Percentiles rank a stretch among this genome's conserved stretches.
Conservation (phyloP, 2,797 vertebrate species). For the Girardinus metallicus region DNA sequence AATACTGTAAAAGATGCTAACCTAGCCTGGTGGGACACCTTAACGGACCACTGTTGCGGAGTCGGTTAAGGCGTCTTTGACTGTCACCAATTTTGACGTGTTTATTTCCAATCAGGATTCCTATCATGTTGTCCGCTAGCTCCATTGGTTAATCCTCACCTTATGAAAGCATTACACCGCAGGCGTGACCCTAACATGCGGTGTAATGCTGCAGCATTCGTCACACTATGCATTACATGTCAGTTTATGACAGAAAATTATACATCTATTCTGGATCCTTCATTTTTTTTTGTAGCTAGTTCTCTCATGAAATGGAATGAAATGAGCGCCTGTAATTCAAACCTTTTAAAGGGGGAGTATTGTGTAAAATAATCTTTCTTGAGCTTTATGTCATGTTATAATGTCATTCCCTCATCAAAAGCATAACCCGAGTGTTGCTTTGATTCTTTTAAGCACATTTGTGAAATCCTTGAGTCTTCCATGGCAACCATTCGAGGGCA, state of each 20-base stretch:
- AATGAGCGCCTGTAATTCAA: neutral
- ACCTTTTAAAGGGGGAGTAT: neutral
- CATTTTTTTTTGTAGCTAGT: neutral
- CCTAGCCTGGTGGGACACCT: conserved; percentile 38
- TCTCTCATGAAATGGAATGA: neutral
- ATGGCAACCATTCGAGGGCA: too few relatives aligned
- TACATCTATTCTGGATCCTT: neutral
- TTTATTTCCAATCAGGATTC: conserved; percentile 39
- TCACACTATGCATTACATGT: neutral
- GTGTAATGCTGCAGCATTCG: conserved; percentile 10
- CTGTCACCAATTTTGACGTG: conserved; percentile 9
- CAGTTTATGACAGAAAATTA: neutral
- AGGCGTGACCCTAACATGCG: neutral
- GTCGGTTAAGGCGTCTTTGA: conserved; percentile 16
- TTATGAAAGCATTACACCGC: neutral
- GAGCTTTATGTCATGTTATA: too few relatives aligned
- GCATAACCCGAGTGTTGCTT: too few relatives aligned
- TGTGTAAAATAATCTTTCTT: too few relatives aligned
- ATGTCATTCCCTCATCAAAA: too few relatives aligned
- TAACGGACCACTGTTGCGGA: conserved; percentile 29
- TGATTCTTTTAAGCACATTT: too few relatives aligned
- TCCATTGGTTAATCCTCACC: neutral
- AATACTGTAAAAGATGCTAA: conserved; percentile 59
- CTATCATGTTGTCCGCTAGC: conserved; percentile 11
- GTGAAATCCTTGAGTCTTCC: too few relatives aligned